Base-by-base conservation (phyloP, 2,113 vertebrate genomes). In the Amblyopsis rosae region DNA sequence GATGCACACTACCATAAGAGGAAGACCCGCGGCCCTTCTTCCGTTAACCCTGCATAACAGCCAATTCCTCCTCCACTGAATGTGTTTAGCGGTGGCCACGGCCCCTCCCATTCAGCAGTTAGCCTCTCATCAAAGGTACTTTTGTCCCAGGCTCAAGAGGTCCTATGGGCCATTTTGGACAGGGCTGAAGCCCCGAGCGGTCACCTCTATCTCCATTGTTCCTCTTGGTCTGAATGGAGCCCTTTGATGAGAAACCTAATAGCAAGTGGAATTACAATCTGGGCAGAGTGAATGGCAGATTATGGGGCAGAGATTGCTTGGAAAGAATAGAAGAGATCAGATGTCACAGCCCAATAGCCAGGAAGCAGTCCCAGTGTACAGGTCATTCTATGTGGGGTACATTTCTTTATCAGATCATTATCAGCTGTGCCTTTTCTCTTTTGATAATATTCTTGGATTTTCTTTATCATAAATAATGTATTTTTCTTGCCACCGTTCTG, bases 141-240 rank as follows among this genome's bases (percentile, higher is more conserved):
- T 87, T 90, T 91, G 88, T 88, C 49, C 73, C 1, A 4, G 70
- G 63, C 70, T 86, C 73, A 16, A 76, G 70, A 82, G 82, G 73
- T 87, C 72, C 64, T 75, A 48, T 62, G 49, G 50, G 61, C 54
- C 10, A 45, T 77, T 84, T 85, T 80, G 66, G 84, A 73, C 63
- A 79, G 77, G 75, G 66, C 69, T 57, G 49, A 77, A 81, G 81
- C 71, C 72, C 73, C 65, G 85, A 87, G 79, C 87, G 76, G 89
- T 89, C 90, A 89, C 90, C 85, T 90, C 87, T 70, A 64, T 91
- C 86, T 78, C 84, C 87, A 89, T 92, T 93, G 91, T 93, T 84
- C 74, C 72, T 61, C 17, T 19, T 58, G 73, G 67, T 75, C 73
- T 92, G 86, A 93, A 93, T 89, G 79, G 76, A 66, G 75, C 73